Evolutionary conservation across 2,113 vertebrate species (phyloP).

Genomic region (Eira barbara): DNA sequence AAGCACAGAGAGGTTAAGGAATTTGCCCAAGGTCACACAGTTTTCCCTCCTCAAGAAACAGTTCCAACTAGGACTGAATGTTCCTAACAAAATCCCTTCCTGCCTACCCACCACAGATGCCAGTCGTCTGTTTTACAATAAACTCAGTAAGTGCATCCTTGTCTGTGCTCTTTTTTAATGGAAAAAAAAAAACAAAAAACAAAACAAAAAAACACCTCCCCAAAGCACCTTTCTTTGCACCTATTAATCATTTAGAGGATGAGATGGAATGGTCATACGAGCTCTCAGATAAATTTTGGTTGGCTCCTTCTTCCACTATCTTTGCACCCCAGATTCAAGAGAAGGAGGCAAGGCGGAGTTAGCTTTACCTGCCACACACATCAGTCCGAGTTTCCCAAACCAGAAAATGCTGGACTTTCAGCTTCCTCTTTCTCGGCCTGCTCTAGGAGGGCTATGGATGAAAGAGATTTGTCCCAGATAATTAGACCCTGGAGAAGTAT

Average conservation of each 20-base stretch:
- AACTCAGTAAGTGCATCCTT: neutral
- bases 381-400: neutral
- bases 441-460: neutral
- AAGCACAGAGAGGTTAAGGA: neutral
- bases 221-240: neutral
- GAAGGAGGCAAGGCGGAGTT: neutral
- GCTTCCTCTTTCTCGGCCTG: neutral
- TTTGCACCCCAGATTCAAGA: neutral
- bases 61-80: neutral
- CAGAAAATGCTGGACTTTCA: neutral
- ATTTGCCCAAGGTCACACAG: neutral
- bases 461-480: neutral
- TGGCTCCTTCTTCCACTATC: neutral
- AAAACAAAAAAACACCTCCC: too few relatives aligned
- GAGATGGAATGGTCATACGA: neutral
- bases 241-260: neutral
- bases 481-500: neutral
- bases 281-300: neutral
- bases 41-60: neutral
- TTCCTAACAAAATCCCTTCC: neutral
- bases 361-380: neutral
- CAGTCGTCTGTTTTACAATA: neutral
- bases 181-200: too few relatives aligned
- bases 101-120: neutral
- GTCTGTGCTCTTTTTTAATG: neutral